Percentiles rank a stretch among this genome's conserved stretches.
phyloP scores from a whole-genome alignment of 64 coral and sea anemone species.

The Porites australiensis region DNA sequence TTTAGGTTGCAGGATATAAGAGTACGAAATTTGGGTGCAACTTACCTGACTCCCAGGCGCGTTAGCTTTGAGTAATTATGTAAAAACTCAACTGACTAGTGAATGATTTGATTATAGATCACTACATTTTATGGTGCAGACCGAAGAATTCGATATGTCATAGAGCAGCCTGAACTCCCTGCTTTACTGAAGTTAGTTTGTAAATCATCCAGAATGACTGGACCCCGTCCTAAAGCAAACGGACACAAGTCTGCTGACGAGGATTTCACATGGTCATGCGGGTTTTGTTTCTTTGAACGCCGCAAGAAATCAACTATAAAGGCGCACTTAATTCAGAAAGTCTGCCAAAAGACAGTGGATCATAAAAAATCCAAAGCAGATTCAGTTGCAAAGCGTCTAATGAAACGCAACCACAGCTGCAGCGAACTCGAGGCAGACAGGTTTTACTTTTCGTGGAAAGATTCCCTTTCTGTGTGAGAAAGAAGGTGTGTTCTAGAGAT shows the following conservation, averaged over 20 bases:
- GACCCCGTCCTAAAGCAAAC: conserved; percentile 20
- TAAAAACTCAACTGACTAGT: not conserved
- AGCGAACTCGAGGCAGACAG: not conserved
- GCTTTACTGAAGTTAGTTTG: conserved; percentile 58
- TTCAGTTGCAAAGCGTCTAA: not conserved
- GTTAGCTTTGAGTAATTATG: no score
- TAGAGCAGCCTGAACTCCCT: conserved; percentile 47
- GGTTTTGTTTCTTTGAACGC: conserved; percentile 70
- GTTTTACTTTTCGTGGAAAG: conserved; percentile 34
- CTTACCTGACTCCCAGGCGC: no score
- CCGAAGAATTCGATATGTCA: not conserved
- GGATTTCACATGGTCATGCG: conserved; percentile 72
- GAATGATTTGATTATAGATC: not conserved
- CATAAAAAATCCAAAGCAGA: conserved; percentile 14
- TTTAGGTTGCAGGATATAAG: no score
- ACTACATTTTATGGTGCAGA: conserved; percentile 5
- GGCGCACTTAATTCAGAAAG: conserved; percentile 57
- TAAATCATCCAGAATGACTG: not conserved
- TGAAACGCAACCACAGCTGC: not conserved
- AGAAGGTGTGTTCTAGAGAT: not conserved
- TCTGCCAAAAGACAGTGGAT: conserved; percentile 47
- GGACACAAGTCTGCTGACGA: conserved; percentile 56
- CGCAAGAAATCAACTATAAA: conserved; percentile 80
- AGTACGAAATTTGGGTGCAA: no score
- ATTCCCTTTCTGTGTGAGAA: conserved; percentile 25